phyloP scores from a whole-genome alignment of 2,113 vertebrate species.

The Mionectes macconnelli region DNA sequence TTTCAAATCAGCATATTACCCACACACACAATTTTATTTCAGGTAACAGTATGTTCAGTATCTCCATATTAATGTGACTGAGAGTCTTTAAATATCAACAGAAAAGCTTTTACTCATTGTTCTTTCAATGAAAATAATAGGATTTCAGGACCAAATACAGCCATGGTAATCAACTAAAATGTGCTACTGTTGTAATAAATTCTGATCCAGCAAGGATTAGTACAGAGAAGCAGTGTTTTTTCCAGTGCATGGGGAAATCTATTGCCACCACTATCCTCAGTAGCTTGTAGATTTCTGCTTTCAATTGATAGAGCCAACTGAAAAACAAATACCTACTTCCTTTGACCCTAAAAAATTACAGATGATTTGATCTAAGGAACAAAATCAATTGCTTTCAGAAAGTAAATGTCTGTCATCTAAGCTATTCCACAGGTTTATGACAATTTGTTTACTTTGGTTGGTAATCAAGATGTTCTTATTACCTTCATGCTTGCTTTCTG shows the following conservation, averaged over 20 bases:
- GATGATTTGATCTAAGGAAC: slow-evolving; percentile 40
- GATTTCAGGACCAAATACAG: neutral
- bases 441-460: slow-evolving; percentile 56
- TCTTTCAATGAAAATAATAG: neutral
- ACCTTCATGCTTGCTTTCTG: slow-evolving; percentile 8
- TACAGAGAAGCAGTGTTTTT: neutral
- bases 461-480: slow-evolving; percentile 55
- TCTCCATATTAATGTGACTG: neutral
- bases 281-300: neutral
- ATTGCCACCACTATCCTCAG: neutral
- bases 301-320: slow-evolving; percentile 23
- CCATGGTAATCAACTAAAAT: slow-evolving; percentile 10
- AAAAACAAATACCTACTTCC: slow-evolving; percentile 9
- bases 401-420: slow-evolving; percentile 33
- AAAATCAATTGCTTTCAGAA: slow-evolving; percentile 61
- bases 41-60: neutral
- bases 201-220: slow-evolving; percentile 15
- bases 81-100: neutral
- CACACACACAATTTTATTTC: neutral
- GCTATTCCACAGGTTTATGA: slow-evolving; percentile 37
- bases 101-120: neutral
- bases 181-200: slow-evolving; percentile 17
- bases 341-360: slow-evolving; percentile 28
- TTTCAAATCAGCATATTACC: neutral
- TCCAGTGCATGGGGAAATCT: neutral